Evolutionary conservation across 2,888 invertebrate genomes (phyloP), one percentile per base, ranked within the genome.

Genomic region (Vandiemenella viatica): DNA sequence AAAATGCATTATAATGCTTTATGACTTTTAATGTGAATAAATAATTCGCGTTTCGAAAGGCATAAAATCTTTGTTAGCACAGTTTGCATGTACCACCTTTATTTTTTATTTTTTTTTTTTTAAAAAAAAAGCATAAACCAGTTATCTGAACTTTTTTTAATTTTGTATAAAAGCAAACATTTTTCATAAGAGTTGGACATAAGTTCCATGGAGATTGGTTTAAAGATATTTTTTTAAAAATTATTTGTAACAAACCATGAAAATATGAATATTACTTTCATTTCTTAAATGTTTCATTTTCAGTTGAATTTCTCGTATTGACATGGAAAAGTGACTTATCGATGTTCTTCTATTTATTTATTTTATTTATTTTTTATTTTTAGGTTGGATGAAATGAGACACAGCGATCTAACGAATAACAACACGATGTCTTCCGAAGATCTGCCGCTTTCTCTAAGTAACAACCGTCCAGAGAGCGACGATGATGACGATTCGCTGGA

Each of bases 401-500:
- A 69, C 43, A 65, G 70, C 69, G 66, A 79, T 18, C 56, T 63
- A 13, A 58, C 57, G 43, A 66, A 65, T 51, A 61, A 61, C 15
- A 63, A 60, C 16, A 61, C 60, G 3, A 63, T 65, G 52, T 62
- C 66, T 1, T 68, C 66, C 43, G 67, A 69, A 44, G 71, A 60
- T 37, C 60, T 60, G 60, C n/a, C 32, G 32, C 10, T 13, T 10
- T n/a, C 10, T 60, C 63, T 49, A 67, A 58, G 65, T 62, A 5
- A 55, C 60, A 5, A 61, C 62, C 4, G 60, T 58, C 15, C 58
- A 23, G 79, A 78, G n/a, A 76, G 76, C 6, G 73, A 72, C 48
- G 78, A 76, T 5, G 73, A 72, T 48, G 78, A 79, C 45, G 65
- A 67, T 48, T 67, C 65, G 56, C 66, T 58, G 60, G 63, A 63